Conservation (phyloP, 2,113 vertebrate genomes). For the Tursiops truncatus region DNA sequence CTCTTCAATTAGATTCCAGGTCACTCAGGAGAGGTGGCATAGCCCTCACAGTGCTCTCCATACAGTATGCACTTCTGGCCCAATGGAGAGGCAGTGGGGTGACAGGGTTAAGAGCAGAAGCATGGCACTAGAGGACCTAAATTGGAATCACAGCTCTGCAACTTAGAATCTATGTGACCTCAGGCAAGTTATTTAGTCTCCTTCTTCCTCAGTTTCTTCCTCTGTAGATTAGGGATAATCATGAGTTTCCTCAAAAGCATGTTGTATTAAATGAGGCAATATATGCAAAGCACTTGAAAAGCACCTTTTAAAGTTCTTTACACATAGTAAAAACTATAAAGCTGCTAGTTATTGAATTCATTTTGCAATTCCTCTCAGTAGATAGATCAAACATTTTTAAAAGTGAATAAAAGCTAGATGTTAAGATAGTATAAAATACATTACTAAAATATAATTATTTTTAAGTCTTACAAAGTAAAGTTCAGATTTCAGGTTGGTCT, state of each 20-base stretch:
- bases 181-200: not conserved
- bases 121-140: fast-evolving
- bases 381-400: not conserved
- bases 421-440: not conserved
- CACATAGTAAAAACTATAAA: not conserved
- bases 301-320: not conserved
- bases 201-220: not conserved
- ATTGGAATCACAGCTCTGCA: not conserved
- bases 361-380: not conserved
- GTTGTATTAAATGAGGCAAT: not conserved
- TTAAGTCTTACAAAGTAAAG: not conserved
- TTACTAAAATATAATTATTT: not conserved
- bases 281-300: not conserved
- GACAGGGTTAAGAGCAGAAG: not conserved
- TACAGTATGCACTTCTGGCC: not conserved
- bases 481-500: not conserved
- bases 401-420: not conserved
- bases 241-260: not conserved
- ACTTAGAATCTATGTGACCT: not conserved
- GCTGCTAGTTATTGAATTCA: not conserved
- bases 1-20: not conserved
- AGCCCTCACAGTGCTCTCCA: not conserved
- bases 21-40: not conserved
- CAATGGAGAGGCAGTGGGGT: not conserved
- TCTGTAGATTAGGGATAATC: not conserved